These are phyloP conservation scores for Oreohelix idahoensis DNA, from an alignment of 1,140 invertebrate species.

Conservation along the genomic window DNA sequence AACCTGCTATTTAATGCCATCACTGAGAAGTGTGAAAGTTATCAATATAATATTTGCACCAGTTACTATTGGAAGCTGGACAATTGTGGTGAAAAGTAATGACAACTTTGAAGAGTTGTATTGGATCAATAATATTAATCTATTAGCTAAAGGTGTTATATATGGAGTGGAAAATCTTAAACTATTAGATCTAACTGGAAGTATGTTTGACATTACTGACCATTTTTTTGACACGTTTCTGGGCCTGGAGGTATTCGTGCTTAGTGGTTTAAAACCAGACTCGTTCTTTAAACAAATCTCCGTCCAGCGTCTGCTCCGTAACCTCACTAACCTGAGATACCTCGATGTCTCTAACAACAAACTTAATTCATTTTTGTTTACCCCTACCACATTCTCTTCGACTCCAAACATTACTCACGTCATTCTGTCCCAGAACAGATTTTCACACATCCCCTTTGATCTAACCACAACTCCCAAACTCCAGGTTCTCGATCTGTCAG, in stretches of 20 bases:
- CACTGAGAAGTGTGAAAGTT: too few species aligned
- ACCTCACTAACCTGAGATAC: not conserved
- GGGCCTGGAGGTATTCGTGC: not conserved
- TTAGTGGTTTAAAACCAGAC: not conserved
- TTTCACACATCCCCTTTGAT: not conserved
- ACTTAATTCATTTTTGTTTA: not conserved
- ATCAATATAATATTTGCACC: too few species aligned
- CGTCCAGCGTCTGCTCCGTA: not conserved
- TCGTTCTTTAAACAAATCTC: not conserved
- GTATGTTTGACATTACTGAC: not conserved
- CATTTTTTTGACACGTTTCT: not conserved
- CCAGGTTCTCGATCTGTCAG: not conserved
- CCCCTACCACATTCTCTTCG: not conserved
- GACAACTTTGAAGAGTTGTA: too few species aligned
- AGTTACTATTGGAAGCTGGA: too few species aligned
- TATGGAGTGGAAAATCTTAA: too few species aligned
- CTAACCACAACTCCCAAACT: not conserved
- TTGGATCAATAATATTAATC: too few species aligned
- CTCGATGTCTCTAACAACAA: not conserved
- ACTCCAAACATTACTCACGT: slow-evolving; percentile 1
- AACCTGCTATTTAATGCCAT: too few species aligned
- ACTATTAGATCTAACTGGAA: not conserved
- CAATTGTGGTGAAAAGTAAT: too few species aligned
- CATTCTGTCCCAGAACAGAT: not conserved
- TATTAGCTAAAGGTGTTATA: too few species aligned